Evolutionary conservation across 1,140 invertebrate genomes (phyloP).

Genomic region (Cydia pomonella): DNA sequence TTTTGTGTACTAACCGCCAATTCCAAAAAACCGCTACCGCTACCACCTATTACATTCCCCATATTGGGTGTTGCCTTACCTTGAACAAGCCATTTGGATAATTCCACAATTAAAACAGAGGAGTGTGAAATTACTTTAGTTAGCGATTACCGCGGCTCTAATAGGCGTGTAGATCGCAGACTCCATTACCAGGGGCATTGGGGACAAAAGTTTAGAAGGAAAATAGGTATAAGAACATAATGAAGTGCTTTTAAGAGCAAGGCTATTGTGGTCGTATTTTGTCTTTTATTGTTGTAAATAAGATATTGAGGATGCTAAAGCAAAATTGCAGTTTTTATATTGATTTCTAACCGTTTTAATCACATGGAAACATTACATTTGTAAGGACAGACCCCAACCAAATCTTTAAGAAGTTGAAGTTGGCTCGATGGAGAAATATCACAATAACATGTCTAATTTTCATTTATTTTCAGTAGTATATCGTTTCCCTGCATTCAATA

Average conservation of each 20-base stretch:
- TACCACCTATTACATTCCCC: slow-evolving; percentile 21
- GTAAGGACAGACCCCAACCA: too few relatives aligned
- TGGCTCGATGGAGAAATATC: too few relatives aligned
- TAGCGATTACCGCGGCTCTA: slow-evolving; percentile 30
- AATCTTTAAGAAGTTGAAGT: too few relatives aligned
- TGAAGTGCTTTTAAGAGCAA: not conserved
- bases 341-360: too few relatives aligned
- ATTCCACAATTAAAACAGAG: slow-evolving; percentile 26
- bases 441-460: too few relatives aligned
- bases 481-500: too few relatives aligned
- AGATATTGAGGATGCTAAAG: too few relatives aligned
- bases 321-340: too few relatives aligned
- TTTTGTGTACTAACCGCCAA: not conserved
- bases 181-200: not conserved
- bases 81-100: slow-evolving; percentile 26
- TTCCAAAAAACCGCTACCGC: not conserved
- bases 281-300: too few relatives aligned
- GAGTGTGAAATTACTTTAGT: slow-evolving; percentile 35
- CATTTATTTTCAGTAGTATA: too few relatives aligned
- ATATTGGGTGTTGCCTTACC: slow-evolving; percentile 27
- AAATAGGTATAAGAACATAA: not conserved
- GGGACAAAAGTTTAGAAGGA: not conserved
- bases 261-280: not conserved
- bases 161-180: not conserved
- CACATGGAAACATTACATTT: too few relatives aligned